Conservation (phyloP, 1,140 invertebrate species). For the Reticulitermes speratus region DNA sequence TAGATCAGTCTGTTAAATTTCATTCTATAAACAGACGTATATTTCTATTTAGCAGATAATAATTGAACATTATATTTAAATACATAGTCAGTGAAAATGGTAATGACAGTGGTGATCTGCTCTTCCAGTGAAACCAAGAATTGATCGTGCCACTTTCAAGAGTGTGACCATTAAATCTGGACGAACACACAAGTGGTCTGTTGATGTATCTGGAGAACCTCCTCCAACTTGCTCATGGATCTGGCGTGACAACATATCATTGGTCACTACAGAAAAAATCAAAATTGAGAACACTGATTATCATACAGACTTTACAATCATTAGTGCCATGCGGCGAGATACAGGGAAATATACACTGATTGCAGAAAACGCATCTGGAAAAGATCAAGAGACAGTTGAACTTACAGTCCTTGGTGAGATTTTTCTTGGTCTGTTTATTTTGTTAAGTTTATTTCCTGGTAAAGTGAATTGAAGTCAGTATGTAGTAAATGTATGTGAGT, state of each 20-base stretch:
- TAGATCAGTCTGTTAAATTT: too few species aligned
- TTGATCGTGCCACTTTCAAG: conserved; percentile 87
- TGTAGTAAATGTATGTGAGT: too few species aligned
- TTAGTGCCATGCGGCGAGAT: conserved; percentile 80
- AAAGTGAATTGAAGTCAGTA: too few species aligned
- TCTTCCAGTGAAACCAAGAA: conserved; percentile 80
- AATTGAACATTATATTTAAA: too few species aligned
- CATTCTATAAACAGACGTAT: too few species aligned
- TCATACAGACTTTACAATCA: conserved; percentile 85
- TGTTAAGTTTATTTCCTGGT: too few species aligned
- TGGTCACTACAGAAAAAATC: conserved; percentile 79
- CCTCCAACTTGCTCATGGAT: conserved; percentile 82
- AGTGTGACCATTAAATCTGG: conserved; percentile 83
- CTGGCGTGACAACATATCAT: conserved; percentile 78
- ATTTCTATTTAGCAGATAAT: too few species aligned
- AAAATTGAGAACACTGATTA: conserved; percentile 89
- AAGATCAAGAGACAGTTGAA: conserved; percentile 86
- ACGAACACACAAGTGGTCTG: conserved; percentile 88
- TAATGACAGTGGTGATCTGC: background rate
- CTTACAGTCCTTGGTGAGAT: conserved; percentile 82
- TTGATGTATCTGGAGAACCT: conserved; percentile 88
- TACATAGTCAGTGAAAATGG: too few species aligned
- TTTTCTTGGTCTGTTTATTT: background rate
- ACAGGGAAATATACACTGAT: conserved; percentile 88
- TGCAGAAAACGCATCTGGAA: conserved; percentile 86